These are phyloP conservation scores for Oncorhynchus clarkii DNA, from an alignment of 2,113 vertebrate species.

Conservation along the genomic window DNA sequence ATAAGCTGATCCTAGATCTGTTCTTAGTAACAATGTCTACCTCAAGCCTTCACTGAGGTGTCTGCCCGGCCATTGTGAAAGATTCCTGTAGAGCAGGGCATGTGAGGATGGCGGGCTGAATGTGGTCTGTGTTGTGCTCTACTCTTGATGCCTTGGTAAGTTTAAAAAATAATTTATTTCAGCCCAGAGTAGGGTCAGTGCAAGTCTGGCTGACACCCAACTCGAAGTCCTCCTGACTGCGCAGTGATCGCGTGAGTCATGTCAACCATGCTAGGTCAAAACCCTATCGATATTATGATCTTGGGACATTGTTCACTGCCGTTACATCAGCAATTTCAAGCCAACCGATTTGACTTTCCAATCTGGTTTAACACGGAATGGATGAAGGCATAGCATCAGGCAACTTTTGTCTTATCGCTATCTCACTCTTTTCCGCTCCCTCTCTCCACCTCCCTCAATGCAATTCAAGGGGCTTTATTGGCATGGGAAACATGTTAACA, in stretches of 20 bases:
- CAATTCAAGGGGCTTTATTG: too few relatives aligned
- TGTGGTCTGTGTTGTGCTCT: not conserved
- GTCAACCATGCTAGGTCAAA: too few relatives aligned
- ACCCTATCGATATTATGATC: not conserved
- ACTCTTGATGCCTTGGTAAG: not conserved
- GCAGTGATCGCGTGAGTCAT: too few relatives aligned
- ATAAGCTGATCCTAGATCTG: too few relatives aligned
- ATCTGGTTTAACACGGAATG: not conserved
- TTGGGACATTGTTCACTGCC: not conserved
- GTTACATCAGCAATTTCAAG: not conserved
- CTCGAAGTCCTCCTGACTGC: too few relatives aligned
- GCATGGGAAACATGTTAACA: too few relatives aligned
- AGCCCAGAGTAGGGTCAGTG: not conserved
- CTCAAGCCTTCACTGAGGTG: too few relatives aligned
- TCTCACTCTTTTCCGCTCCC: not conserved
- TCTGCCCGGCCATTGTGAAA: not conserved
- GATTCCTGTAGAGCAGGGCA: not conserved
- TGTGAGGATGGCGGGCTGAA: not conserved
- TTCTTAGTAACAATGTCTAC: too few relatives aligned
- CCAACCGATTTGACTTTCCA: not conserved
- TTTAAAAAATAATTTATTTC: not conserved
- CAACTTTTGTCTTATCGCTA: not conserved
- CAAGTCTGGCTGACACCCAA: too few relatives aligned
- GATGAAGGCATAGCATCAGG: not conserved
- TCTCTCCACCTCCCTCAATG: constrained; percentile 1